A percentile compares a stretch with the other conserved stretches of the same genome.
Evolutionary conservation across 2,797 vertebrate genomes (phyloP).

Genomic region (Pangasius macronema): DNA sequence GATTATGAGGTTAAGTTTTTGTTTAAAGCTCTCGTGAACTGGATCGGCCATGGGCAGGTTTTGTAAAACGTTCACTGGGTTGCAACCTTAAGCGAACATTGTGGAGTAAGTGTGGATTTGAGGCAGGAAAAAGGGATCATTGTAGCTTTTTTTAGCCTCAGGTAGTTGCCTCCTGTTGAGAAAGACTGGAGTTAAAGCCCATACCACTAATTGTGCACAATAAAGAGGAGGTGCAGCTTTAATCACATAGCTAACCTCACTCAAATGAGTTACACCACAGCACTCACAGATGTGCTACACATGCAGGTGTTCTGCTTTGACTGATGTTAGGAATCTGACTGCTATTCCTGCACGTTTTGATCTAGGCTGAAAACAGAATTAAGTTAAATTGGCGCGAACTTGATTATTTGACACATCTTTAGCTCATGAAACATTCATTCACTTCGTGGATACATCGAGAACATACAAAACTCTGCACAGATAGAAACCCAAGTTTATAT

Average conservation of each 20-base stretch:
- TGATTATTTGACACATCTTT: neutral
- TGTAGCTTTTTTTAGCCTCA: conserved; percentile 29
- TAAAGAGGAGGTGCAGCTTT: conserved; percentile 38
- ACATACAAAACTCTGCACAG: neutral
- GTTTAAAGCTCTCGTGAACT: neutral
- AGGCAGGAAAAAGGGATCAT: neutral
- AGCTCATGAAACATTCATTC: neutral
- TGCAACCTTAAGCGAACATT: neutral
- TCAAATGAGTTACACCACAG: conserved; percentile 36
- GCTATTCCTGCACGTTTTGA: neutral
- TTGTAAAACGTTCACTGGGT: conserved; percentile 7
- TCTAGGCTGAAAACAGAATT: neutral
- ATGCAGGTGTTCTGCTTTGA: conserved; percentile 23
- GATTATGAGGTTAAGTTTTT: neutral
- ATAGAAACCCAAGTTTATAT: neutral
- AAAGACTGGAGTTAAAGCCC: conserved; percentile 18
- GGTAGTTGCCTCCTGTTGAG: conserved; percentile 31
- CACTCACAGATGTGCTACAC: neutral
- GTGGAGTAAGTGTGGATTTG: conserved; percentile 15
- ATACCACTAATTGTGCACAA: conserved; percentile 36
- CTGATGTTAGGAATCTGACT: neutral
- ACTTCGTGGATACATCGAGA: neutral
- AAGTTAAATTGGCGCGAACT: neutral
- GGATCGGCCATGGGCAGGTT: neutral
- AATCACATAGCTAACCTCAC: conserved; percentile 33